Conservation (phyloP, 2,797 vertebrate species). For the Lophotriccus pileatus region DNA sequence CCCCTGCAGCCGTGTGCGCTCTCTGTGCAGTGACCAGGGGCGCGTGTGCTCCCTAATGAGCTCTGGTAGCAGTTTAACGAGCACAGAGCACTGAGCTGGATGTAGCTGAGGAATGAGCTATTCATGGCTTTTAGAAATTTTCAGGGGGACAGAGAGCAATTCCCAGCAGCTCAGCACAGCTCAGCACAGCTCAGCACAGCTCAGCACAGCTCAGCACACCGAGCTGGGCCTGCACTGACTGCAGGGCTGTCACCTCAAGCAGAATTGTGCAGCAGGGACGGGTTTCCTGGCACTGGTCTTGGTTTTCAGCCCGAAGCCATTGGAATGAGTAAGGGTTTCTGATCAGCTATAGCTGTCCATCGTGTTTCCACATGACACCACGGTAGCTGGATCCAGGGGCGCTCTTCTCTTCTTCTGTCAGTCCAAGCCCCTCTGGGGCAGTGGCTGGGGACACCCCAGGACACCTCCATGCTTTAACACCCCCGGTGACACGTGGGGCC, state of each 20-base stretch:
- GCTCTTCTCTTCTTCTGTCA: not conserved
- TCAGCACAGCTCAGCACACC: fast-evolving
- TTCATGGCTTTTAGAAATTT: not conserved
- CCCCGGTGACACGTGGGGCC: fast-evolving
- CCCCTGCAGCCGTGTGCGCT: not conserved
- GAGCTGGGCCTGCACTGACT: not conserved
- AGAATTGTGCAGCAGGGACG: not conserved
- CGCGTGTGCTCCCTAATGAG: not conserved
- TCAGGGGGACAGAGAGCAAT: not conserved
- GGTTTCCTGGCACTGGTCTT: not conserved
- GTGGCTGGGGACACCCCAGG: not conserved
- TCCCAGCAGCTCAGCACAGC: not conserved
- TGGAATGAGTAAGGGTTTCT: not conserved
- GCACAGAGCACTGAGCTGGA: not conserved
- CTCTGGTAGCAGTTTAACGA: not conserved
- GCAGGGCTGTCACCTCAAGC: not conserved
- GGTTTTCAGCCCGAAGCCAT: not conserved
- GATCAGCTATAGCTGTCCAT: not conserved
- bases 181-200: fast-evolving
- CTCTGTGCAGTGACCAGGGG: not conserved
- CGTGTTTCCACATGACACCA: fast-evolving
- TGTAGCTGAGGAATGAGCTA: not conserved
- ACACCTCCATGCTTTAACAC: fast-evolving
- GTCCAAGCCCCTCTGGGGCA: fast-evolving
- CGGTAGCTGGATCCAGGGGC: not conserved